phyloP scores from a whole-genome alignment of 2,797 vertebrate species.

The Danio choprae region DNA sequence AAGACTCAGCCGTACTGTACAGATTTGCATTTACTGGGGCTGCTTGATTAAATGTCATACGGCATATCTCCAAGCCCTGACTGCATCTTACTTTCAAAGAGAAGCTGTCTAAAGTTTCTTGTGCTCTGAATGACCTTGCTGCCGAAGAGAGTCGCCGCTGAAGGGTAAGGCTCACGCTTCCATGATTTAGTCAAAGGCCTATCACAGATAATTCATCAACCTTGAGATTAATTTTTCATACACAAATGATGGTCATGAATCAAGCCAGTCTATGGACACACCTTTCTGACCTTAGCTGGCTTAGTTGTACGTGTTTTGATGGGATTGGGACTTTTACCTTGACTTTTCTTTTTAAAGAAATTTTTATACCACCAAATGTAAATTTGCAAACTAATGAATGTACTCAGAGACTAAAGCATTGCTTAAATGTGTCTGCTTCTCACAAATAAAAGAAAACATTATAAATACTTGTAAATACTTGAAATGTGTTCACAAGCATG shows the following conservation, averaged over 20 bases:
- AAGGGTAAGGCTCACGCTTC: constrained; percentile 65
- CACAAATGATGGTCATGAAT: constrained; percentile 80
- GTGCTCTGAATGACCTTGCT: constrained; percentile 52
- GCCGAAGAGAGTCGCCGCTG: constrained; percentile 55
- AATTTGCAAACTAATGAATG: too few species aligned
- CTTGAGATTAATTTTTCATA: constrained; percentile 73
- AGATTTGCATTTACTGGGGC: constrained; percentile 50
- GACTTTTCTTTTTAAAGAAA: too few species aligned
- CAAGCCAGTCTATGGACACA: constrained; percentile 66
- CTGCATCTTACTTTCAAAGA: constrained; percentile 40
- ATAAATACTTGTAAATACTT: too few species aligned
- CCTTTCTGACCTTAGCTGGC: constrained; percentile 69
- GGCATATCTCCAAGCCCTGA: constrained; percentile 39
- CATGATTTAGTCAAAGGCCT: constrained; percentile 72
- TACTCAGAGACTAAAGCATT: too few species aligned
- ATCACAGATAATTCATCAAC: constrained; percentile 75
- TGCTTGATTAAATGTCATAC: constrained; percentile 60
- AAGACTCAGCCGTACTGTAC: constrained; percentile 19
- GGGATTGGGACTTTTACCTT: neutral
- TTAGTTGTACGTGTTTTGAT: constrained; percentile 66
- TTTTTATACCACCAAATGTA: too few species aligned
- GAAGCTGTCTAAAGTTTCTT: constrained; percentile 39
- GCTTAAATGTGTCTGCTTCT: too few species aligned
- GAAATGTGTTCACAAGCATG: too few species aligned
- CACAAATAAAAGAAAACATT: too few species aligned